Evolutionary conservation across 1,140 invertebrate species (phyloP).

Genomic region (Ditylenchus dipsaci): DNA sequence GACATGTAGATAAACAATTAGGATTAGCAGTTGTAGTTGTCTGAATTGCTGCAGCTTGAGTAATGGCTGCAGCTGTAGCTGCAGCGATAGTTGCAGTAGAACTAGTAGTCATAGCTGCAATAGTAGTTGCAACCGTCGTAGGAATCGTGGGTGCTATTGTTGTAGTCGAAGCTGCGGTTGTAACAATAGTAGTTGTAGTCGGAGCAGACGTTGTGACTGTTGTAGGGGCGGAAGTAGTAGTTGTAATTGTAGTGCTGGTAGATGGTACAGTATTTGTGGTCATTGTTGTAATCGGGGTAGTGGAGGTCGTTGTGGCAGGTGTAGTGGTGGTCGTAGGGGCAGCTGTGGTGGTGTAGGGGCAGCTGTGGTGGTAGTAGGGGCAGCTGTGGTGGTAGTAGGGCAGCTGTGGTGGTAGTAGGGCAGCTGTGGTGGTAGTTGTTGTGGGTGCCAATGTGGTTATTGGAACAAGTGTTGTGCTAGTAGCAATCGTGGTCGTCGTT

Average conservation of each 20-base stretch:
- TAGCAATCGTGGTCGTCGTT: background rate
- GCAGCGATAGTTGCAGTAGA: background rate
- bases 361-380: background rate
- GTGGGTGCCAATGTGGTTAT: background rate
- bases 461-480: background rate
- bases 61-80: background rate
- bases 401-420: background rate
- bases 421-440: background rate
- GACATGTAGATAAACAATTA: background rate
- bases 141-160: background rate
- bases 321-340: background rate
- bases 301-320: background rate
- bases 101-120: background rate
- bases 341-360: background rate
- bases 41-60: background rate
- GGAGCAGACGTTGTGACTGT: background rate
- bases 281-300: background rate
- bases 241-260: background rate
- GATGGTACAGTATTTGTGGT: background rate
- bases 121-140: background rate
- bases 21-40: background rate
- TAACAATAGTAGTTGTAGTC: background rate
- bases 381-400: background rate
- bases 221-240: background rate
- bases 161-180: background rate